Base-by-base conservation (phyloP, 2,888 invertebrate genomes). In the Agapostemon virescens region DNA sequence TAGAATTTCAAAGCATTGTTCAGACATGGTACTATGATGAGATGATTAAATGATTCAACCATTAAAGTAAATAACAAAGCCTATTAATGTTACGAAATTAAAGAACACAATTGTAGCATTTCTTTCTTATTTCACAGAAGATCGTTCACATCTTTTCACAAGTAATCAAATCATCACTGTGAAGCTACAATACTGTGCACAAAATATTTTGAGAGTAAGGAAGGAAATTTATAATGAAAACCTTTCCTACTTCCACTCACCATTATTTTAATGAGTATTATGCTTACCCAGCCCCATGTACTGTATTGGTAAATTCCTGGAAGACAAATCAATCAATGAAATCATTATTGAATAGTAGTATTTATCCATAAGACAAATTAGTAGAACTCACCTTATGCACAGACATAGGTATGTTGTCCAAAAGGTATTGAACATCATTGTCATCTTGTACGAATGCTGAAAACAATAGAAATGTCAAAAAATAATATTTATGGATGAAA, bases 391-490 rank as follows among this genome's bases (percentile, higher is more conserved):
- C 94, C 94, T 94, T 93, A 90, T 94, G 94, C 91, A 94, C 93
- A 84, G 94, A 90, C 85, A 93, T 93, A 85, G 94, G 93, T 89
- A 94, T 93, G 89, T 94, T 95, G 92, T 95, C 95, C 90, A 95
- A 94, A 92, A 96, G 94, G 93, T 96, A 96, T 91, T 95, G 94
- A 86, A 95, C 93, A 89, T 95, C 95, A 90, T 95, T 95, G 92
- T 95, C 95, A 90, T 93, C 95, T 92, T 95, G 95, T 89, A 96
- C 95, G 91, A 96, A 96, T 86, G 95, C 96, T 95, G 93, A 52
- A 66, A 55, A 58, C 20, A 30, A 9, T 9, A 64, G 49, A 55
- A 52, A n/a, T n/a, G n/a, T n/a, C n/a, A n/a, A n/a, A n/a, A n/a
- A n/a, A n/a, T n/a, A n/a, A n/a, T n/a, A n/a, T n/a, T n/a, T n/a